Conservation (phyloP, 2,797 vertebrate species). For the Chrosomus eos region DNA sequence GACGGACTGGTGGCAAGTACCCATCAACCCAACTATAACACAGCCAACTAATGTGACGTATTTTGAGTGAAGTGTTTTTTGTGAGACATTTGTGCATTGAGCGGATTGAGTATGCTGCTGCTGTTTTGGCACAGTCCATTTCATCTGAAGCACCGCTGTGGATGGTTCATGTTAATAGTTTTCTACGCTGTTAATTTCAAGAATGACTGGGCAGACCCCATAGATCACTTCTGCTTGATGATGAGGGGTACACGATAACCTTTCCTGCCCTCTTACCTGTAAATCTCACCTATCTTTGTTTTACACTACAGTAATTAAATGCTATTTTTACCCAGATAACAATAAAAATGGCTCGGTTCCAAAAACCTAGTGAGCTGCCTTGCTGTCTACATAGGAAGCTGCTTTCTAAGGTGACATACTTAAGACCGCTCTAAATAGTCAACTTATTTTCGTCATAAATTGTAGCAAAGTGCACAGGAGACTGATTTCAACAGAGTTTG, state of each 20-base stretch:
- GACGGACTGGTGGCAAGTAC: background rate
- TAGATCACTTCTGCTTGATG: constrained; percentile 46
- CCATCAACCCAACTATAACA: background rate
- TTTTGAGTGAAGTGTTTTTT: constrained; percentile 6
- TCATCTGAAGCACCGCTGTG: constrained; percentile 38
- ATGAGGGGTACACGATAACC: constrained; percentile 14
- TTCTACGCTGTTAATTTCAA: constrained; percentile 50
- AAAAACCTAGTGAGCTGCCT: constrained; percentile 12
- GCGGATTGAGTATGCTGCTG: constrained; percentile 13
- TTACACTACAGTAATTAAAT: constrained; percentile 20
- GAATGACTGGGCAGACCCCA: constrained; percentile 40
- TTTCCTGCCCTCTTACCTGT: constrained; percentile 14
- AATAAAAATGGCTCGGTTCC: constrained; percentile 4
- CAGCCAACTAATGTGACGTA: background rate
- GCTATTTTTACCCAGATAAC: background rate
- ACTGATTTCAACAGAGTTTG: background rate
- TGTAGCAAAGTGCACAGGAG: background rate
- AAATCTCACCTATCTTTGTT: constrained; percentile 16
- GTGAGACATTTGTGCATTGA: constrained; percentile 9
- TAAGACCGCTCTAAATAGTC: background rate
- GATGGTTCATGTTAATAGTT: constrained; percentile 46
- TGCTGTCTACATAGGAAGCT: background rate
- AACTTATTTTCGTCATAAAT: background rate
- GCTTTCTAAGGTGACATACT: background rate
- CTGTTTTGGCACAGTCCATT: constrained; percentile 39